These are phyloP conservation scores for Rhipidura dahli DNA, from an alignment of 2,113 vertebrate species.

Conservation along the genomic window DNA sequence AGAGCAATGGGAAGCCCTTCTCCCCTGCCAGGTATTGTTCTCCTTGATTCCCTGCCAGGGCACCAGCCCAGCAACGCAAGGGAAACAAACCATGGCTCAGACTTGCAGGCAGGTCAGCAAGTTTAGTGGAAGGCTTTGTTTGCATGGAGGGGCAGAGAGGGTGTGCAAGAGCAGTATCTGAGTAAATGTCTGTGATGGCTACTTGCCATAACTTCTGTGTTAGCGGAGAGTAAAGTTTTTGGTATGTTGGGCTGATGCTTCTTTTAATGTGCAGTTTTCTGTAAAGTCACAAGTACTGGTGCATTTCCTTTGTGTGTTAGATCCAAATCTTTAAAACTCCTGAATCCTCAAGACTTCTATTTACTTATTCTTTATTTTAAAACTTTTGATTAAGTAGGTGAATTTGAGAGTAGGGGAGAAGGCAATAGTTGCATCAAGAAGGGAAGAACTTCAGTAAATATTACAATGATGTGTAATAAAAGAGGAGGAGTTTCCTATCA, in stretches of 20 bases:
- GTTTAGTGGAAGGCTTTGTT: not conserved
- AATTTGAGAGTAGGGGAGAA: not conserved
- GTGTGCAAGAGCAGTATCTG: not conserved
- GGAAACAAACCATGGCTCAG: not conserved
- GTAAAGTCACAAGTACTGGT: not conserved
- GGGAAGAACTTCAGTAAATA: not conserved
- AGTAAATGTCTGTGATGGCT: not conserved
- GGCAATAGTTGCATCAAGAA: not conserved
- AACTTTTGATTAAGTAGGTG: not conserved
- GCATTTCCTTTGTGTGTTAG: not conserved
- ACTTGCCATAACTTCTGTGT: not conserved
- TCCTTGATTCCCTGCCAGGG: slow-evolving; percentile 3
- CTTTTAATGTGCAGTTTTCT: not conserved
- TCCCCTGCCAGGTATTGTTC: slow-evolving; percentile 27
- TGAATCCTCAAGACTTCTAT: not conserved
- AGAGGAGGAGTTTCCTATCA: not conserved
- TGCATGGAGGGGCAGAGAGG: not conserved
- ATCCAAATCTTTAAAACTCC: not conserved
- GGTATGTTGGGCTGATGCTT: not conserved
- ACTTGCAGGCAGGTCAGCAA: not conserved
- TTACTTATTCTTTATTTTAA: not conserved
- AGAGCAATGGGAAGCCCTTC: not conserved
- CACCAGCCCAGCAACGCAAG: not conserved
- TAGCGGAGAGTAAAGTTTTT: not conserved
- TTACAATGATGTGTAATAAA: not conserved